Conservation (phyloP, 92 coral and sea anemone species). For the Phenganax subtilis region DNA sequence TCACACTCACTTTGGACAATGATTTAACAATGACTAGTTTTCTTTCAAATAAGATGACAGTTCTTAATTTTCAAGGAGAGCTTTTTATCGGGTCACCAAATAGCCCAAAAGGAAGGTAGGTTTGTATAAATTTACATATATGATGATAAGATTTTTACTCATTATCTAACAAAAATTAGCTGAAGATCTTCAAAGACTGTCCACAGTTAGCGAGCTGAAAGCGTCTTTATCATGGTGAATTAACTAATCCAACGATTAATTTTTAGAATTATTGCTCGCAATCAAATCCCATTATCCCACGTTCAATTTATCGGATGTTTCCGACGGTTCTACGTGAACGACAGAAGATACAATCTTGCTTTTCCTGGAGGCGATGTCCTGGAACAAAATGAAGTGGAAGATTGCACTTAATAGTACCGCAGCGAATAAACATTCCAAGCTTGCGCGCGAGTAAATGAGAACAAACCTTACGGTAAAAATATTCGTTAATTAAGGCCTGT, state of each 20-base stretch:
- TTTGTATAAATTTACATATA: neutral
- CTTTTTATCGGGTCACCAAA: slow-evolving; percentile 18
- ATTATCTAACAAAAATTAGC: neutral
- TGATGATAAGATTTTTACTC: neutral
- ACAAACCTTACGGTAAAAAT: too few relatives aligned
- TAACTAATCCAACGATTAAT: neutral
- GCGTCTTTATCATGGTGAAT: neutral
- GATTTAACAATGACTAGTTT: neutral
- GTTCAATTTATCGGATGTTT: slow-evolving; percentile 36
- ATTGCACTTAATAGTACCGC: neutral
- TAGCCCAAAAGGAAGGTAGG: slow-evolving; percentile 29
- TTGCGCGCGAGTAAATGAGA: neutral
- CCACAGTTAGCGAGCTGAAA: neutral
- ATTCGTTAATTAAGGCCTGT: too few relatives aligned
- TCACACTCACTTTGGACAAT: slow-evolving; percentile 11
- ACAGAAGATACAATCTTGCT: slow-evolving; percentile 32
- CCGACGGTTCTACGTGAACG: slow-evolving; percentile 34
- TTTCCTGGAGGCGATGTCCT: slow-evolving; percentile 25
- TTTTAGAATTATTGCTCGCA: slow-evolving; percentile 31
- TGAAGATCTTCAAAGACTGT: neutral
- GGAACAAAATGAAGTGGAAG: neutral
- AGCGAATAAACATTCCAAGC: neutral
- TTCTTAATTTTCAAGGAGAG: slow-evolving; percentile 23
- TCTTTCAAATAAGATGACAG: neutral
- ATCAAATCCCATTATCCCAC: neutral